Percentiles rank a stretch among this genome's conserved stretches.
phyloP scores from a whole-genome alignment of 2,888 invertebrate species.

The Nyleta sp. region DNA sequence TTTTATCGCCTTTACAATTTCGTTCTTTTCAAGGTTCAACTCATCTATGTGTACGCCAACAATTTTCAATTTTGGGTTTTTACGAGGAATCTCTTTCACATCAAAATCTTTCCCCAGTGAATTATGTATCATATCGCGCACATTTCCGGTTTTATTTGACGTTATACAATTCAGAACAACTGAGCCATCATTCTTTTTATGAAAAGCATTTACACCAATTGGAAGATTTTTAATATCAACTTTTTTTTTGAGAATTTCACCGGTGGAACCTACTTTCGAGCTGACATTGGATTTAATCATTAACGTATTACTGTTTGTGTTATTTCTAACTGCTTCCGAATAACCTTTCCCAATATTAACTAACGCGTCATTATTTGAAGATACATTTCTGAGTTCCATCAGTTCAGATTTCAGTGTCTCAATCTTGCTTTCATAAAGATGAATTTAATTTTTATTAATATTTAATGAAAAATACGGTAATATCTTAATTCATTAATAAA shows the following conservation, averaged over 20 bases:
- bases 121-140: not conserved
- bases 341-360: not conserved
- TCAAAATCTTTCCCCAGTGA: conserved; percentile 9
- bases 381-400: too few relatives aligned
- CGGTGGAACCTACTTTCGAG: not conserved
- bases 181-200: not conserved
- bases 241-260: conserved; percentile 5
- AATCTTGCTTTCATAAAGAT: too few relatives aligned
- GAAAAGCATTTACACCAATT: not conserved
- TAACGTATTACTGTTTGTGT: not conserved
- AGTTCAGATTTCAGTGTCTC: too few relatives aligned
- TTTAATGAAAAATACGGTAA: too few relatives aligned
- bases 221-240: conserved; percentile 8
- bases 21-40: not conserved
- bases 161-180: conserved; percentile 8
- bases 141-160: not conserved
- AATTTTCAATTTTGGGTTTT: conserved; percentile 21
- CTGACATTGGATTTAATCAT: not conserved
- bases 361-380: too few relatives aligned
- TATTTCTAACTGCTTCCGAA: not conserved
- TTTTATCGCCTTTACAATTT: conserved; percentile 16
- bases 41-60: conserved; percentile 7
- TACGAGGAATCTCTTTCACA: not conserved
- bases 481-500: too few relatives aligned
- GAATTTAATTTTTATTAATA: too few relatives aligned